Conservation (phyloP, 1,140 invertebrate genomes). For the Scaptomyza pallida region DNA sequence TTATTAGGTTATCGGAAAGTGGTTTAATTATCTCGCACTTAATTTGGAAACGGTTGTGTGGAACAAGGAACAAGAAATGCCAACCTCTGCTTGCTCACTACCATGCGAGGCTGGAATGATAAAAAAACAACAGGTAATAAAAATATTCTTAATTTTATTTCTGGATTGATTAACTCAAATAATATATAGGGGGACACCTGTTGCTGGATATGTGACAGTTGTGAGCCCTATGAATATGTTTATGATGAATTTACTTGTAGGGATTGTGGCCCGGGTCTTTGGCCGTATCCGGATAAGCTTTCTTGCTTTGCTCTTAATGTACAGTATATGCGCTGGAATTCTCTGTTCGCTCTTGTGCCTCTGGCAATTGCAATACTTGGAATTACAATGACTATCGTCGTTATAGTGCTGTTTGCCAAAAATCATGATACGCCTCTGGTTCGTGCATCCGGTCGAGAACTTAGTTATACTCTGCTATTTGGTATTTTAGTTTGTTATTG, state of each 20-base stretch:
- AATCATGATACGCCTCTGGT: conserved; percentile 92
- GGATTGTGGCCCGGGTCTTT: conserved; percentile 87
- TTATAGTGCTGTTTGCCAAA: conserved; percentile 88
- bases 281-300: conserved; percentile 87
- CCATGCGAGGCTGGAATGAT: conserved; percentile 89
- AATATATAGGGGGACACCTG: conserved; percentile 86
- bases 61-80: conserved; percentile 85
- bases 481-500: conserved; percentile 85
- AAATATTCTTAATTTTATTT: not conserved
- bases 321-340: conserved; percentile 85
- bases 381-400: conserved; percentile 87
- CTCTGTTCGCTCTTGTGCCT: conserved; percentile 88
- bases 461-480: conserved; percentile 91
- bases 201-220: conserved; percentile 91
- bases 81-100: conserved; percentile 88
- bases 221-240: conserved; percentile 88
- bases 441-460: conserved; percentile 92
- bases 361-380: conserved; percentile 88
- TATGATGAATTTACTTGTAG: conserved; percentile 88
- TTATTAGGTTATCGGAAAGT: conserved; percentile 87
- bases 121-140: conserved; percentile 89
- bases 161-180: no score
- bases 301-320: conserved; percentile 85
- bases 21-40: conserved; percentile 87
- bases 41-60: conserved; percentile 86